These are phyloP conservation scores for Pseudomyrmex concolor DNA, from an alignment of 1,140 invertebrate genomes.

Conservation along the genomic window DNA sequence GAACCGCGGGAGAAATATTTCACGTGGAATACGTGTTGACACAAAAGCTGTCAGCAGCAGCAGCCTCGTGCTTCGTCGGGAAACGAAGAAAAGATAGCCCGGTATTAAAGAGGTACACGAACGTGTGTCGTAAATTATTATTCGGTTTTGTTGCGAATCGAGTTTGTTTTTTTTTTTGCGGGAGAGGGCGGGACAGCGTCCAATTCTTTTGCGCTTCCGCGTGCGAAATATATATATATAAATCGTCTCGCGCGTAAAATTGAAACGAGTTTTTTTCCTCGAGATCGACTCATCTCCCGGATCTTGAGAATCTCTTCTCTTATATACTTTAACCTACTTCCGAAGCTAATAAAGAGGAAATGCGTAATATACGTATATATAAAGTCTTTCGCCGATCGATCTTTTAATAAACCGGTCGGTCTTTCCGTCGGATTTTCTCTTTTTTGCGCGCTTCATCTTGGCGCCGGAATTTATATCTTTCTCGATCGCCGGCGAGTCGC, in stretches of 20 bases:
- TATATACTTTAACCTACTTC: constrained; percentile 49
- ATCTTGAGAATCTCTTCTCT: constrained; percentile 9
- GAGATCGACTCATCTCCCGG: background rate
- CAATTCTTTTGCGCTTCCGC: too few relatives aligned
- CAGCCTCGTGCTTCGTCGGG: background rate
- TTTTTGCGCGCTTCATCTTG: constrained; percentile 61
- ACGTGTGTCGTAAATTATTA: constrained; percentile 2
- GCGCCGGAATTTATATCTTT: constrained; percentile 50
- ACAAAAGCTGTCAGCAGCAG: constrained; percentile 5
- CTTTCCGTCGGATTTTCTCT: constrained; percentile 51
- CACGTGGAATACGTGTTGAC: constrained; percentile 5
- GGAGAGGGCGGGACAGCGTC: too few relatives aligned
- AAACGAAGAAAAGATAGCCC: background rate
- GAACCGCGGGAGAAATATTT: constrained; percentile 7
- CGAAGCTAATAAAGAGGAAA: constrained; percentile 11
- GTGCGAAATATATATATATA: too few relatives aligned
- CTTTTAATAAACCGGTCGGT: constrained; percentile 42
- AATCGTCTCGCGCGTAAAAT: background rate
- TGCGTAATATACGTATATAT: background rate
- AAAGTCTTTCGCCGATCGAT: constrained; percentile 38
- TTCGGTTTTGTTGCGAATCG: background rate
- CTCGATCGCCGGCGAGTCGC: background rate
- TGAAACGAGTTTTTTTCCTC: background rate
- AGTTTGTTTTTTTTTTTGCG: too few relatives aligned
- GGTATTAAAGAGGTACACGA: background rate